Conservation (phyloP, 2,888 invertebrate species). For the Sthenelais limicola region DNA sequence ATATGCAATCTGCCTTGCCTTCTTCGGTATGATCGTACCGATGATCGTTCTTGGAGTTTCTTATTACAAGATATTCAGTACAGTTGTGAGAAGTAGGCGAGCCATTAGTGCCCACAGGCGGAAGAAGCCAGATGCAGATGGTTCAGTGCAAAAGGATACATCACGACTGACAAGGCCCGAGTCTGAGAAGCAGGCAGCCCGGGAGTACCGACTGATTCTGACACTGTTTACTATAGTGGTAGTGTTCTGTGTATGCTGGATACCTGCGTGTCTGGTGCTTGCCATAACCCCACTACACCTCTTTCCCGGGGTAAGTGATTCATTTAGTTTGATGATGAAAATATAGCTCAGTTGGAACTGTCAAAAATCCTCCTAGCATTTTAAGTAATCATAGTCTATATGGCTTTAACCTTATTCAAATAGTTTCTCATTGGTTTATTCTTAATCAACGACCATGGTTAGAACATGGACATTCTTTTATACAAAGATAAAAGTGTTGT, state of each 20-base stretch:
- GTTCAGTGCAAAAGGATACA: not conserved
- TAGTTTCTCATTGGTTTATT: no score
- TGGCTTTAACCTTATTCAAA: no score
- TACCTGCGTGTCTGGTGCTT: conserved; percentile 14
- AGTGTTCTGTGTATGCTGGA: conserved; percentile 28
- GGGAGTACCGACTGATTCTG: conserved; percentile 32
- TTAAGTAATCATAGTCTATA: no score
- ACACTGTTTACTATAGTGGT: conserved; percentile 38
- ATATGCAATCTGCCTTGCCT: conserved; percentile 42
- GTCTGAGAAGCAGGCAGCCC: conserved; percentile 21
- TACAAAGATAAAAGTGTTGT: no score
- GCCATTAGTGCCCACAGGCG: conserved; percentile 11
- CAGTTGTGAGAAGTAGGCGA: conserved; percentile 8
- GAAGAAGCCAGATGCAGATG: not conserved
- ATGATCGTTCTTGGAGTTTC: conserved; percentile 42
- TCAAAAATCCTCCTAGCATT: no score
- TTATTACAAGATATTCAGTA: conserved; percentile 44
- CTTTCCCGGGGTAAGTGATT: no score
- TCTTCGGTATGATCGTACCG: conserved; percentile 47
- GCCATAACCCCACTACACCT: no score
- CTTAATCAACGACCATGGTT: no score
- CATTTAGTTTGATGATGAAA: no score
- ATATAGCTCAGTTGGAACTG: no score
- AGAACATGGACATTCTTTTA: no score
- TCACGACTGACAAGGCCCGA: not conserved